phyloP scores from a whole-genome alignment of 2,797 vertebrate genomes.

The Meda fulgida region DNA sequence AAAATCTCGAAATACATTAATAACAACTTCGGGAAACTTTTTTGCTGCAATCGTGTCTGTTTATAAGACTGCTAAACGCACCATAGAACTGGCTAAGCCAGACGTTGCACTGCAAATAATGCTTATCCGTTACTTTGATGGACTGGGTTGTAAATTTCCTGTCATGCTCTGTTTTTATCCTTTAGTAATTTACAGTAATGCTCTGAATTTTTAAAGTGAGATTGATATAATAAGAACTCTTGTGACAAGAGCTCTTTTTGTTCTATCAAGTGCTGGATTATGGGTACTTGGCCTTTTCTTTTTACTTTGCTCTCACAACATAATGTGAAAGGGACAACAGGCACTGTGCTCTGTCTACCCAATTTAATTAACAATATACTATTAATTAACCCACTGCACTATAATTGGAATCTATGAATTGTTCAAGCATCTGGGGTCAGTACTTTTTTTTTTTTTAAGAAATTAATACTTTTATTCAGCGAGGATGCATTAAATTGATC shows the following conservation, averaged over 20 bases:
- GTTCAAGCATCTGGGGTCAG: neutral
- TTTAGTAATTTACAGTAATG: neutral
- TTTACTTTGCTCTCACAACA: neutral
- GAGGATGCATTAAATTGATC: neutral
- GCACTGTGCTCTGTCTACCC: neutral
- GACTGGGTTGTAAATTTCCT: neutral
- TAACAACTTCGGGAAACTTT: neutral
- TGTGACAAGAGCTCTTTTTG: neutral
- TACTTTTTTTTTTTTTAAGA: neutral
- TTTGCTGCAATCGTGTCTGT: neutral
- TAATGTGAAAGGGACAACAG: neutral
- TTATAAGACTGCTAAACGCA: neutral
- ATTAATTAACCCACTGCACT: neutral
- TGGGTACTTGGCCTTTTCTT: neutral
- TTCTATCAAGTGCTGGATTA: neutral
- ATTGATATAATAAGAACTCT: neutral
- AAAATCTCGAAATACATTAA: neutral
- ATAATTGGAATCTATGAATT: neutral
- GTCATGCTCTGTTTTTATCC: neutral
- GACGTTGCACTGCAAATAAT: neutral
- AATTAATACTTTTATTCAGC: neutral
- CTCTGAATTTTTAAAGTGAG: neutral
- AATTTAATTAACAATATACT: neutral
- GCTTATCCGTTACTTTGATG: neutral
- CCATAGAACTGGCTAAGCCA: neutral